Conservation (phyloP, 2,888 invertebrate genomes). For the Nemotelus nigrinus region DNA sequence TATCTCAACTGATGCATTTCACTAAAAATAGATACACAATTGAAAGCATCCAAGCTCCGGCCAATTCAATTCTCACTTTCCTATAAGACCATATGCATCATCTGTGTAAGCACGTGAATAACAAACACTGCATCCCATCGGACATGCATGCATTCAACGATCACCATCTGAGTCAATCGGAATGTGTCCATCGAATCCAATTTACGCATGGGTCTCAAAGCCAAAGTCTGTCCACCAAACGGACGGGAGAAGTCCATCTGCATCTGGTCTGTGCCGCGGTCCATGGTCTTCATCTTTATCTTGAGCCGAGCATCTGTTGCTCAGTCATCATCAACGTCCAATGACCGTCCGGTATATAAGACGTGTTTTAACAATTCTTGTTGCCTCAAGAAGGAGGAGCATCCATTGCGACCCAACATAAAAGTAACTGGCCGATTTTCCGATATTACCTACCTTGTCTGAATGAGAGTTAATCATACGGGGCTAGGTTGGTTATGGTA, state of each 20-base stretch:
- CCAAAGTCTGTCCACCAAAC: too few relatives aligned
- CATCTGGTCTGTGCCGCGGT: not conserved
- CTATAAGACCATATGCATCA: not conserved
- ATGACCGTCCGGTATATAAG: conserved; percentile 18
- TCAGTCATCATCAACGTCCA: not conserved
- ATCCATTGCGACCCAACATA: not conserved
- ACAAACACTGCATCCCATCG: too few relatives aligned
- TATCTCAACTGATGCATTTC: conserved; percentile 11
- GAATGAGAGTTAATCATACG: too few relatives aligned
- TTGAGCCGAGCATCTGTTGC: conserved; percentile 23
- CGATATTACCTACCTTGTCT: too few relatives aligned
- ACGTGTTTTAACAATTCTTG: not conserved
- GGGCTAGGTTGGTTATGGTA: too few relatives aligned
- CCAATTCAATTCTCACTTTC: conserved; percentile 32
- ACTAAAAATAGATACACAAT: conserved; percentile 25
- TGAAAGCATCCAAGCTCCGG: not conserved
- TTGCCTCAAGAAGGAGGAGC: conserved; percentile 7
- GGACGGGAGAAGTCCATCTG: not conserved
- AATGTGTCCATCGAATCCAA: conserved; percentile 17
- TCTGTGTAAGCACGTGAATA: too few relatives aligned
- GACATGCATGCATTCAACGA: too few relatives aligned
- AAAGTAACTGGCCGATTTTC: too few relatives aligned
- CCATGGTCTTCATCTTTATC: conserved; percentile 2
- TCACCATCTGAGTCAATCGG: too few relatives aligned
- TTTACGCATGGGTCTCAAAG: not conserved